phyloP scores from a whole-genome alignment of 2,113 vertebrate genomes.

The Stictonetta naevosa region DNA sequence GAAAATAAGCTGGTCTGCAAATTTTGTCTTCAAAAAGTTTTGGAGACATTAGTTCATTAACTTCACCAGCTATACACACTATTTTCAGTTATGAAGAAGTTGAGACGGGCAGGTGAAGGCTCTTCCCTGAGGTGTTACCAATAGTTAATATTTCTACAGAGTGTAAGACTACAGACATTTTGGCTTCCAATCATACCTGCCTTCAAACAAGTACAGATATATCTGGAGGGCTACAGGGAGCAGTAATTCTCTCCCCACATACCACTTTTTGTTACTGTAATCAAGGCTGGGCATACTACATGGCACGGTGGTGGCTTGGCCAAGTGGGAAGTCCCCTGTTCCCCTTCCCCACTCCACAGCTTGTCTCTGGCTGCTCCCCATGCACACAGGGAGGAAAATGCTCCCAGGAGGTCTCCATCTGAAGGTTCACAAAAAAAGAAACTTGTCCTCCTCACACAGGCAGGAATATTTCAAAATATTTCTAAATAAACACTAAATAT shows the following conservation, averaged over 20 bases:
- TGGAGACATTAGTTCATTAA: background rate
- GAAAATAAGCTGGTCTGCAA: background rate
- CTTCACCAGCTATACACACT: background rate
- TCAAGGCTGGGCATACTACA: background rate
- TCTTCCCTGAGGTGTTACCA: background rate
- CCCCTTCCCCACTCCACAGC: background rate
- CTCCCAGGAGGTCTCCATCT: background rate
- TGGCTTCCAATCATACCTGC: background rate
- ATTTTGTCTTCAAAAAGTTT: background rate
- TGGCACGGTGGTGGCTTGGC: background rate
- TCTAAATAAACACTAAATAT: background rate
- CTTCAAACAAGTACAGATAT: background rate
- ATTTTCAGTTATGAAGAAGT: background rate
- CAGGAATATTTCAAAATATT: background rate
- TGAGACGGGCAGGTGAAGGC: background rate
- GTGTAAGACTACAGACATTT: background rate
- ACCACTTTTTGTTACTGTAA: background rate
- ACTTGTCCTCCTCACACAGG: background rate
- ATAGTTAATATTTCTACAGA: background rate
- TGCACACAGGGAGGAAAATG: accelerated
- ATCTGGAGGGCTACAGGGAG: background rate
- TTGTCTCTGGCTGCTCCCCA: background rate
- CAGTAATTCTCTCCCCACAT: background rate
- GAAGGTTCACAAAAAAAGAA: background rate
- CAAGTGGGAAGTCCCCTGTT: background rate